Conservation (phyloP, 2,888 invertebrate species). For the Ectemnius lituratus region DNA sequence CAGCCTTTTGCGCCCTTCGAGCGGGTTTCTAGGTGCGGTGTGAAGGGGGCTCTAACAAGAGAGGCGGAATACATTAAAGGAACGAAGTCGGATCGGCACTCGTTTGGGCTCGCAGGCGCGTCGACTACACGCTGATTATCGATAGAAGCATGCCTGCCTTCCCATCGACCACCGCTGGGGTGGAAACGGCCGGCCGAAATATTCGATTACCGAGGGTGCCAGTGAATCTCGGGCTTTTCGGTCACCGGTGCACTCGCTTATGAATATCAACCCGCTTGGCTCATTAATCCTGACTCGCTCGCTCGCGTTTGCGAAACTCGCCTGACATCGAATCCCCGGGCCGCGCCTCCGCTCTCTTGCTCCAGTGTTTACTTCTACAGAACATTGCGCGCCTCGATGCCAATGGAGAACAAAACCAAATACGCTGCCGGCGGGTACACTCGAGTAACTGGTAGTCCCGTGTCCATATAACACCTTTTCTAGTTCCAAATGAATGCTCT, state of each 20-base stretch:
- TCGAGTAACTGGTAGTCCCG: too few species aligned
- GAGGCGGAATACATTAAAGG: constrained; percentile 49
- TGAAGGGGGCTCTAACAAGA: constrained; percentile 42
- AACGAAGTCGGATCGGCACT: constrained; percentile 40
- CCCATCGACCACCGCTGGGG: neutral
- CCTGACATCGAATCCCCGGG: too few species aligned
- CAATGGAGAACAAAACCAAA: too few species aligned
- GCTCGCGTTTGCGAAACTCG: too few species aligned
- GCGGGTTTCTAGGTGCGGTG: constrained; percentile 32
- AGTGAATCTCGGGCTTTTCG: neutral
- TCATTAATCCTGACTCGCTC: too few species aligned
- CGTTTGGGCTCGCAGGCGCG: neutral
- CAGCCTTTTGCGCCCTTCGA: constrained; percentile 28
- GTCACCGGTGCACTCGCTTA: neutral
- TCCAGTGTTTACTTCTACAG: too few species aligned
- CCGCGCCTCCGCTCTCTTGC: too few species aligned
- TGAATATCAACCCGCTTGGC: constrained; percentile 1
- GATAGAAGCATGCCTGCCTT: constrained; percentile 44
- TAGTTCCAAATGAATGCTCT: too few species aligned
- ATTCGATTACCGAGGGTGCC: constrained; percentile 25
- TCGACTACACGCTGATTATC: constrained; percentile 28
- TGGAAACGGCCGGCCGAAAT: constrained; percentile 32
- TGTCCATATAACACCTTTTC: too few species aligned
- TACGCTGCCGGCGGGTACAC: too few species aligned
- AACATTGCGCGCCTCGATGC: neutral